Base-by-base conservation (phyloP, 2,797 vertebrate species). In the Dermochelys coriacea region DNA sequence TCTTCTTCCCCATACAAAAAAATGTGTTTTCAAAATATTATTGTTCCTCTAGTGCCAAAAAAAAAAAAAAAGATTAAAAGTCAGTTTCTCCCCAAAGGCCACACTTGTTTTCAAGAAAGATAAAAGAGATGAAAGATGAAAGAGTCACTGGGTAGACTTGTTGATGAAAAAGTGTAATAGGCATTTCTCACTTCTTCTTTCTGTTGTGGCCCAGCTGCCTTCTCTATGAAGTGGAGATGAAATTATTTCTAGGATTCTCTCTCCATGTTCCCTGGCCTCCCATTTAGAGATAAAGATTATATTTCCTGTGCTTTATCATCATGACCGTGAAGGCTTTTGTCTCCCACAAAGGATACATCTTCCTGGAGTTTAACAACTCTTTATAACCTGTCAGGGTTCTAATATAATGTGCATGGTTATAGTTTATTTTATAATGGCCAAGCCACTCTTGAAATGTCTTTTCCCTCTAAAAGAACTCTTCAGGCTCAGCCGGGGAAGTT, bases 111-210 rank as follows among this genome's bases (percentile, higher is more conserved):
- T 89, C 82, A 74, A 80, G 91, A 84, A 94, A 87, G n/a, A 91
- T 91, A 89, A 91, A 89, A 95, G 41, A 8, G 6, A 68, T 81
- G 85, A 68, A 88, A 81, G n/a, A 87, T 91, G 45, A 90, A 86
- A 94, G n/a, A 89, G 19, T 82, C 47, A 61, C 21, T 64, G 31
- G 74, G 25, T 55, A 85, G 77, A 79, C 49, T 50, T 77, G 2
- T 54, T 85, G 77, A 86, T 74, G 47, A 47, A 86, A n/a, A 81
- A 14, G 11, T 8, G 34, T 75, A 12, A 50, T 27, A 71, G 3
- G 47, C 68, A 34, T 64, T 47, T 88, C 64, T 88, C 21, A 79
- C n/a, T 89, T 75, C 5, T 16, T 37, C 5, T 23, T 37, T 84
- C 18, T 47, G 77, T 50, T 75, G 68, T 50, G 85, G 4, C 77